phyloP scores from a whole-genome alignment of 2,888 invertebrate genomes.

The Drosophila affinis region DNA sequence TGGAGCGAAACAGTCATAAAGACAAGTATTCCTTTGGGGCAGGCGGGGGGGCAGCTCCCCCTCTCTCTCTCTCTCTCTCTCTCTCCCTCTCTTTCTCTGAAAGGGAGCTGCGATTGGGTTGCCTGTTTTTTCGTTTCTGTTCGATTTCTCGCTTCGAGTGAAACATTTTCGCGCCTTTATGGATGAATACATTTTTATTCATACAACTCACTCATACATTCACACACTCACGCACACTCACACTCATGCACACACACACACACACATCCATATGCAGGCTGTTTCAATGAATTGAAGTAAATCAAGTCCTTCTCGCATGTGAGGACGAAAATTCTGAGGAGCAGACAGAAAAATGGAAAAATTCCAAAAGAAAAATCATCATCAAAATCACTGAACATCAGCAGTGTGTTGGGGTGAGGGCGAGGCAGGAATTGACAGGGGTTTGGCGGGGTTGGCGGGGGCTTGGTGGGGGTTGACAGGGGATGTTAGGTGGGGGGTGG shows the following conservation, averaged over 20 bases:
- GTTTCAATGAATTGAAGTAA: conserved; percentile 56
- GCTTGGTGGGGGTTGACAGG: conserved; percentile 10
- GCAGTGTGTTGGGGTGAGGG: conserved; percentile 18
- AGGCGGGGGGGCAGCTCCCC: neutral
- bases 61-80: no score
- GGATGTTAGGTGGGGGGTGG: neutral
- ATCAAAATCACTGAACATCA: conserved; percentile 64
- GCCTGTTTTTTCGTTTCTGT: conserved; percentile 18
- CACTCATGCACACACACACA: conserved; percentile 1
- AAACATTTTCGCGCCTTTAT: conserved; percentile 70
- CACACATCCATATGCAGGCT: conserved; percentile 11
- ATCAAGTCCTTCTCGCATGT: conserved; percentile 29
- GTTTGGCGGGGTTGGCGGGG: neutral
- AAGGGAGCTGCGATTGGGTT: no score
- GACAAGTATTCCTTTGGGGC: conserved; percentile 41
- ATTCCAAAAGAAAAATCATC: conserved; percentile 58
- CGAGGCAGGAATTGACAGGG: conserved; percentile 16
- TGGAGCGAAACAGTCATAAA: conserved; percentile 57
- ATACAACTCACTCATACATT: conserved; percentile 41
- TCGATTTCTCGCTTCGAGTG: conserved; percentile 42
- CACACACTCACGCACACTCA: conserved; percentile 17
- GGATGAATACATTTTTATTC: conserved; percentile 73
- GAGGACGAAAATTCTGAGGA: conserved; percentile 24
- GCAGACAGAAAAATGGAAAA: conserved; percentile 20
- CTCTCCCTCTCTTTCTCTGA: neutral